Percentiles rank a stretch among this genome's conserved stretches.
These are phyloP conservation scores for Grantiella picta DNA, from an alignment of 2,113 vertebrate genomes.

Conservation along the genomic window DNA sequence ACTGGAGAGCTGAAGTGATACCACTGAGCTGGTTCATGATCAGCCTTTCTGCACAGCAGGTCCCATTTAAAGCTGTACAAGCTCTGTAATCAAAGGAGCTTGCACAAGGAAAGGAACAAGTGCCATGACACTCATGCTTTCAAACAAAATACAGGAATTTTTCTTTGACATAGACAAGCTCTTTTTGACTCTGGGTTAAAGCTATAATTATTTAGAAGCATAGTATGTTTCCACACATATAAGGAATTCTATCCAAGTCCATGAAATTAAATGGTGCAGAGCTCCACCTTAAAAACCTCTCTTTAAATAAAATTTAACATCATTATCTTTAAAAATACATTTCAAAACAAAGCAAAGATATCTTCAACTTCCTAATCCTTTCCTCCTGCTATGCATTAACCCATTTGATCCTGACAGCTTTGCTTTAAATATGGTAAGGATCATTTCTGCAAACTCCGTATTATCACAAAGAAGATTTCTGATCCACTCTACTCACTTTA, in stretches of 20 bases:
- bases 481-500: not conserved
- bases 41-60: not conserved
- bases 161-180: not conserved
- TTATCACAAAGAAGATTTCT: slow-evolving; percentile 2
- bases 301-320: slow-evolving; percentile 1
- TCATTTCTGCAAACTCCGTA: not conserved
- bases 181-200: not conserved
- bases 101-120: not conserved
- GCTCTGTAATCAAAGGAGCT: not conserved
- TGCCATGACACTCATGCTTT: not conserved
- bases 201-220: not conserved
- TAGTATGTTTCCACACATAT: not conserved
- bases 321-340: not conserved
- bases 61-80: not conserved
- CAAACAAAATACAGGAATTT: not conserved
- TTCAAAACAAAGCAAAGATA: not conserved
- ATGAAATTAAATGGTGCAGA: not conserved
- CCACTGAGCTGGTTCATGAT: not conserved
- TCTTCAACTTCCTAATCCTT: not conserved
- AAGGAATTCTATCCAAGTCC: not conserved
- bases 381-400: not conserved
- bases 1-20: not conserved
- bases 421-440: not conserved
- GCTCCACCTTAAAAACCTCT: not conserved
- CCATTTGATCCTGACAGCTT: not conserved